These are phyloP conservation scores for Lota lota DNA, from an alignment of 2,113 vertebrate genomes.

Conservation along the genomic window DNA sequence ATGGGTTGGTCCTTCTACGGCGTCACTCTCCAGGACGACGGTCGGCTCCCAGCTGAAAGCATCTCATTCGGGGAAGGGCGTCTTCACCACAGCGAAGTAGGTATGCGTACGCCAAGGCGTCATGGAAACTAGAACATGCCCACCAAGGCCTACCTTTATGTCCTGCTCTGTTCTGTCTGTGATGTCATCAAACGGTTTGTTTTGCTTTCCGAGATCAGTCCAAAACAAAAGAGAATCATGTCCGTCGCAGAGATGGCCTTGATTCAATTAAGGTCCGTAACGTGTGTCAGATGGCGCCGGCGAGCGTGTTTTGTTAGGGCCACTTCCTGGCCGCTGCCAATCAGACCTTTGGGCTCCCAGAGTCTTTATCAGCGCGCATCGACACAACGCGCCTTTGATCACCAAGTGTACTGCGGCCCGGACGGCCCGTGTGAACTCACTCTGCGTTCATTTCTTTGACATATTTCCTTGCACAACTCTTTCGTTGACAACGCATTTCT, in stretches of 20 bases:
- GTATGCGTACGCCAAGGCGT: background rate
- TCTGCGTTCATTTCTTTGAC: no score
- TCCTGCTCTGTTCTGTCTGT: slow-evolving; percentile 11
- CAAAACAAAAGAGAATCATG: slow-evolving; percentile 38
- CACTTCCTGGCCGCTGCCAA: slow-evolving; percentile 49
- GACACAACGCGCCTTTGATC: slow-evolving; percentile 38
- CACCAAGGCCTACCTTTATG: no score
- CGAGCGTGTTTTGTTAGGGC: slow-evolving; percentile 38
- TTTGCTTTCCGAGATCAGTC: slow-evolving; percentile 40
- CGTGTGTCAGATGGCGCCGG: slow-evolving; percentile 54
- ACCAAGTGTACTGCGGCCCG: background rate
- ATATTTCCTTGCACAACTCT: no score
- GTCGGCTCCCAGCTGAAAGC: no score
- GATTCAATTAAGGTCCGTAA: slow-evolving; percentile 55
- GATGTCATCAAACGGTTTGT: slow-evolving; percentile 45
- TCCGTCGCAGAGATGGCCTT: slow-evolving; percentile 36
- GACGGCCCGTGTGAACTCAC: background rate
- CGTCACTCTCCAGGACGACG: no score
- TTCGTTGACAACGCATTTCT: no score
- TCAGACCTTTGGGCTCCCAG: slow-evolving; percentile 11
- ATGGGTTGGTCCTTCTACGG: no score
- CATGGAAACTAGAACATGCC: slow-evolving; percentile 36
- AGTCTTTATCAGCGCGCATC: slow-evolving; percentile 31
- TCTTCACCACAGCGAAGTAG: no score
- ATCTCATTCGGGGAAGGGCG: no score